Percentiles rank a stretch among this genome's conserved stretches.
Conservation (phyloP, 1,140 invertebrate genomes). For the Drosophila arawakana region DNA sequence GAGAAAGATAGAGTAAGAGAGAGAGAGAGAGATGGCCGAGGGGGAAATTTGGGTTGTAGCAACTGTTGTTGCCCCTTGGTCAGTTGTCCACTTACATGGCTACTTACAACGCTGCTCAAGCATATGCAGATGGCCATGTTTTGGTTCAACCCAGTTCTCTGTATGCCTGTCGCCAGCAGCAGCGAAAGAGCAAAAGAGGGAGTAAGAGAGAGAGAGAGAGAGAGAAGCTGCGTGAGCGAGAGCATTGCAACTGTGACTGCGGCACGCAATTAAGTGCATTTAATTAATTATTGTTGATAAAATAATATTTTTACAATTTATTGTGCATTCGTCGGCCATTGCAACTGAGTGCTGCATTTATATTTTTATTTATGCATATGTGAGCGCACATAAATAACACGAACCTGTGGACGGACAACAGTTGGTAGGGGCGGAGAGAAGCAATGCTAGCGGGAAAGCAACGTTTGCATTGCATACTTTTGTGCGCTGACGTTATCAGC, state of each 20-base stretch:
- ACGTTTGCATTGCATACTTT: constrained; percentile 40
- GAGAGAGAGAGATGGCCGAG: not conserved
- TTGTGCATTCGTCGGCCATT: constrained; percentile 62
- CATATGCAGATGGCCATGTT: constrained; percentile 79
- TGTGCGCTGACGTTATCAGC: constrained; percentile 75
- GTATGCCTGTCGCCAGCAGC: constrained; percentile 40
- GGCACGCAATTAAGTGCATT: constrained; percentile 82
- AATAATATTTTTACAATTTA: constrained; percentile 83
- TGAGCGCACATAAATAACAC: constrained; percentile 73
- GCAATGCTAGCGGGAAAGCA: not conserved
- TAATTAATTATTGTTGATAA: constrained; percentile 84
- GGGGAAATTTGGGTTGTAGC: constrained; percentile 4
- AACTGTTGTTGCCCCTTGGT: constrained; percentile 52
- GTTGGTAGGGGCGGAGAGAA: not conserved
- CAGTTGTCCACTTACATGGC: constrained; percentile 77
- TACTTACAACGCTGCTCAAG: constrained; percentile 77
- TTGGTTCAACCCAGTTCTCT: not conserved
- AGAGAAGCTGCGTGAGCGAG: constrained; percentile 23
- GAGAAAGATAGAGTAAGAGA: not conserved
- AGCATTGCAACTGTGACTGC: constrained; percentile 53
- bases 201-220: constrained; percentile 13
- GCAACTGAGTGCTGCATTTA: constrained; percentile 38
- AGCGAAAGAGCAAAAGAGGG: constrained; percentile 16
- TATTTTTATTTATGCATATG: constrained; percentile 76
- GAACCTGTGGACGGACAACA: not conserved